These are phyloP conservation scores for Virgularia gustaviana DNA, from an alignment of 92 coral and sea anemone species.

Conservation along the genomic window DNA sequence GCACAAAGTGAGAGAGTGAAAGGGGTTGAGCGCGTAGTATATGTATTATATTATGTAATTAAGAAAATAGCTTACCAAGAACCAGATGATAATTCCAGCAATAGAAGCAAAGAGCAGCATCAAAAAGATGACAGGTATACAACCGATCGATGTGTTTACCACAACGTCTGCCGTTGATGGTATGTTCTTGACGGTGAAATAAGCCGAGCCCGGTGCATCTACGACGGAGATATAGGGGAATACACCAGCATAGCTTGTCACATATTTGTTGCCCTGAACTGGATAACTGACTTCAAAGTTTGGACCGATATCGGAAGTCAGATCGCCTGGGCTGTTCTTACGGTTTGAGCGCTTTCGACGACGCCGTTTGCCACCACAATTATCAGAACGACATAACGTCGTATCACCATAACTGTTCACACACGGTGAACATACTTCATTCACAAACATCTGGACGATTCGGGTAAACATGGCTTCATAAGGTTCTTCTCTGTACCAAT, in stretches of 20 bases:
- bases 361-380: constrained; percentile 16
- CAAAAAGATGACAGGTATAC: constrained; percentile 50
- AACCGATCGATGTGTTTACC: constrained; percentile 12
- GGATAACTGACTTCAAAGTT: constrained; percentile 64
- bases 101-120: constrained; percentile 30
- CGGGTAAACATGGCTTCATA: constrained; percentile 42
- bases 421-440: constrained; percentile 58
- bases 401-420: constrained; percentile 58
- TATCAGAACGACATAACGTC: constrained; percentile 6
- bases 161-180: constrained; percentile 27
- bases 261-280: constrained; percentile 49
- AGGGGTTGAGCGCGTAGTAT: constrained; percentile 5
- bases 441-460: constrained; percentile 54
- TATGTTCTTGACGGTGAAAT: constrained; percentile 32
- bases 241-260: constrained; percentile 52
- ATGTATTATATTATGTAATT: no score
- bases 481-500: constrained; percentile 61
- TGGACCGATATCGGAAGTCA: constrained; percentile 46
- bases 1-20: no score
- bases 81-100: constrained; percentile 66
- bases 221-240: constrained; percentile 64
- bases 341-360: constrained; percentile 3
- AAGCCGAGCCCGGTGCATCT: constrained; percentile 71
- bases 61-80: constrained; percentile 60
- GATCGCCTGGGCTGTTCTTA: constrained; percentile 42